Percentiles rank a stretch among this genome's conserved stretches.
Evolutionary conservation across 1,140 invertebrate species (phyloP).

Genomic region (Tetragonula clypearis): DNA sequence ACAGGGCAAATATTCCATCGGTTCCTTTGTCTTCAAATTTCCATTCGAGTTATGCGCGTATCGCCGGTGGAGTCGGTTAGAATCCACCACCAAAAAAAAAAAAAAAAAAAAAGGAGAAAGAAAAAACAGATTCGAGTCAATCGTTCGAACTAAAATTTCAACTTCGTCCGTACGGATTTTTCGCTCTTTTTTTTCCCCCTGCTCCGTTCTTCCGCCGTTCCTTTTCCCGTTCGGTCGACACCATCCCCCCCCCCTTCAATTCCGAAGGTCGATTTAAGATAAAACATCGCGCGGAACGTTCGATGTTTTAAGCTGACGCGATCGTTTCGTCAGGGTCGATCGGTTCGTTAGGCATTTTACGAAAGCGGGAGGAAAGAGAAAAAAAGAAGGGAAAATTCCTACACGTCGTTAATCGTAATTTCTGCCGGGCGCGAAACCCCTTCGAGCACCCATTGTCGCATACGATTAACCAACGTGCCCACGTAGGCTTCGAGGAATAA

Average conservation of each 20-base stretch:
- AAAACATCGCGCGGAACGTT: conserved; percentile 33
- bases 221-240: too few relatives aligned
- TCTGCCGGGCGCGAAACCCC: too few relatives aligned
- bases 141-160: neutral
- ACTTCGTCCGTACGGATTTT: neutral
- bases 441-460: neutral
- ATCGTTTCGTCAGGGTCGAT: conserved; percentile 12
- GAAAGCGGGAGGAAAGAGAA: neutral
- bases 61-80: neutral
- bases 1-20: neutral
- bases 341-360: conserved; percentile 19
- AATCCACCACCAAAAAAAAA: neutral
- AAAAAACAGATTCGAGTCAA: neutral
- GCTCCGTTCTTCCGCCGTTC: too few relatives aligned
- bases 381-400: conserved; percentile 16
- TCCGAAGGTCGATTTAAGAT: conserved; percentile 33
- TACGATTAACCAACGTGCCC: neutral
- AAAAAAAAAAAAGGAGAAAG: too few relatives aligned
- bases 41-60: neutral
- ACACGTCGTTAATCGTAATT: conserved; percentile 8
- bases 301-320: conserved; percentile 34
- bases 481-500: neutral
- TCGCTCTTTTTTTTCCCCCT: neutral
- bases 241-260: neutral
- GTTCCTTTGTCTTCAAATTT: neutral